Conservation (phyloP, 2,888 invertebrate species). For the Drosophila nigritarsus region DNA sequence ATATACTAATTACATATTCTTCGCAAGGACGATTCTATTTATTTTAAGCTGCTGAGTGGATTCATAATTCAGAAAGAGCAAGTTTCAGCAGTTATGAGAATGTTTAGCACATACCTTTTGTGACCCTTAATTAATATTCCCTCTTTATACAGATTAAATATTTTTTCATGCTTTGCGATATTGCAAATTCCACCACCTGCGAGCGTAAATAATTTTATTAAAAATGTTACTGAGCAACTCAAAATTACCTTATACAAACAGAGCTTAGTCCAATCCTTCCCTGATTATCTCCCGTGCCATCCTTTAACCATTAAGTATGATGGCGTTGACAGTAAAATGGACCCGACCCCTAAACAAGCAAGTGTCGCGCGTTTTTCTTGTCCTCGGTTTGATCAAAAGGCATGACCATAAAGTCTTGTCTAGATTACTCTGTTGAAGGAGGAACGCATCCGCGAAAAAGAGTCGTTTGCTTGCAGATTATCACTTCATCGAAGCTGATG, state of each 20-base stretch:
- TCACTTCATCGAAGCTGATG: constrained; percentile 62
- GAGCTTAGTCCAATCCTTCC: constrained; percentile 12
- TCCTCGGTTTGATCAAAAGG: constrained; percentile 7
- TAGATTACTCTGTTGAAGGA: constrained; percentile 47
- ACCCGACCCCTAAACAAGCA: constrained; percentile 53
- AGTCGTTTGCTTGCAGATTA: constrained; percentile 62
- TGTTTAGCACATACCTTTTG: not conserved
- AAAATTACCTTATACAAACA: constrained; percentile 17
- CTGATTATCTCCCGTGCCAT: constrained; percentile 34
- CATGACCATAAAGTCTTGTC: constrained; percentile 39
- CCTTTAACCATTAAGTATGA: not conserved
- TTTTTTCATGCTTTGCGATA: not conserved
- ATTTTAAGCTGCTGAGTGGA: not conserved
- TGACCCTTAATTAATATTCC: not conserved
- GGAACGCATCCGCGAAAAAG: constrained; percentile 37
- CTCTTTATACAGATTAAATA: not conserved
- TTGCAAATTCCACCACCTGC: constrained; percentile 1
- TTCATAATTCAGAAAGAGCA: not conserved
- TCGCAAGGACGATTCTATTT: not conserved
- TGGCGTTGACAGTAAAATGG: not conserved
- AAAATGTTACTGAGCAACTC: constrained; percentile 16
- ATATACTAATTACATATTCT: not conserved
- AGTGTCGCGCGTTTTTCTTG: not conserved
- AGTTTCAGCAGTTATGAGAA: not conserved
- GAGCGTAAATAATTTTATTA: constrained; percentile 45